Base-by-base conservation (phyloP, 2,888 invertebrate genomes). In the Neocrepidodera transversa region DNA sequence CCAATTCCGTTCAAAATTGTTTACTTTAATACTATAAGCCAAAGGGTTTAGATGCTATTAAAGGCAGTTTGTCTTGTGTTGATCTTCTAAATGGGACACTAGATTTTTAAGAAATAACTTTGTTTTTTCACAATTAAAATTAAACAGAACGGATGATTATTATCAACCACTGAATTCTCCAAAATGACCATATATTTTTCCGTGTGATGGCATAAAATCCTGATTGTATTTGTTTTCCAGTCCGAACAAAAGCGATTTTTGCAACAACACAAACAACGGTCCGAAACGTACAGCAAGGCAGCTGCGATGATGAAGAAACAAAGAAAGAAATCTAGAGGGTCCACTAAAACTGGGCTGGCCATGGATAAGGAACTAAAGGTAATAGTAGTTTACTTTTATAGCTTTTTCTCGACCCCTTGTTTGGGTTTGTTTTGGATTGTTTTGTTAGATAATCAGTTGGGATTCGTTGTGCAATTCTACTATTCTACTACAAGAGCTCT, bases 331-430 rank as follows among this genome's bases (percentile, higher is more conserved):
- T 89, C 90, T 47, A 88, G 90, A 67, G 87, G 89, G 49, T 87
- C 90, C 55, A 83, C 84, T 53, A 90, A 90, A 81, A 87, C 88
- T 58, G 90, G 89, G 51, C 82, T 89, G 49, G 91, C 92, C 16
- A 90, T 93, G 86, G 94, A 94, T 81, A 95, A 94, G 80, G 94
- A 94, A 83, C 86, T 94, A 74, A 92, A 93, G 85, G 92, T 91
- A 80, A 58, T 60, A 30, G 48, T 49, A 32, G 16, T 49, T 50
- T 40, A 32, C 43, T 52, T 54, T 55, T 54, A 50, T 60, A 4
- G 28, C 30, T 48, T 20, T 4, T 20, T 17, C 36, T 10, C 4
- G 10, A n/a, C 28, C 10, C n/a, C n/a, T n/a, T n/a, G n/a, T n/a
- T n/a, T n/a, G n/a, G n/a, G n/a, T n/a, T 17, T 7, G 16, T 4